Evolutionary conservation across 2,113 vertebrate species (phyloP).

Genomic region (Osmerus mordax): DNA sequence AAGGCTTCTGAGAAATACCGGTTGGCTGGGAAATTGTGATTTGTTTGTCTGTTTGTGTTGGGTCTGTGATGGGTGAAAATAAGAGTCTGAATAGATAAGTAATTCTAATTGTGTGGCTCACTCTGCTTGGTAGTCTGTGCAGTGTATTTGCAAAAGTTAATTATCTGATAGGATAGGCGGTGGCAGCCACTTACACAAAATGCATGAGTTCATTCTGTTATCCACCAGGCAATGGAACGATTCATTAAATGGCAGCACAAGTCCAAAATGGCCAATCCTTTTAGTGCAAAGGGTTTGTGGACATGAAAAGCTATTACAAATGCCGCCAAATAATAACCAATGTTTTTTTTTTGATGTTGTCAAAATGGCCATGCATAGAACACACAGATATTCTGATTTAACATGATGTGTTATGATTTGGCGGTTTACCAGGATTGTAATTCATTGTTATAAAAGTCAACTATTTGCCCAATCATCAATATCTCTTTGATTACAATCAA

Average conservation of each 20-base stretch:
- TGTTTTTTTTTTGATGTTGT: conserved; percentile 40
- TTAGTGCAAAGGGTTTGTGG: conserved; percentile 53
- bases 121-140: conserved; percentile 60
- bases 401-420: conserved; percentile 10
- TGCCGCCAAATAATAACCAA: conserved; percentile 51
- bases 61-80: conserved; percentile 37
- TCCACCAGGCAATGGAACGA: conserved; percentile 69
- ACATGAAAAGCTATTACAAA: conserved; percentile 59
- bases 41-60: conserved; percentile 64
- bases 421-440: conserved; percentile 15
- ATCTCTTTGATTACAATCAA: no score
- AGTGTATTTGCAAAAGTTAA: conserved; percentile 82
- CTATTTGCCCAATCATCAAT: no score
- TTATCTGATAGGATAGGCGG: conserved; percentile 82
- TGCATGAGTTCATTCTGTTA: conserved; percentile 73
- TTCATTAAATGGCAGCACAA: conserved; percentile 71
- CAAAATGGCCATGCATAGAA: conserved; percentile 18
- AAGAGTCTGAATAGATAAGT: conserved; percentile 63
- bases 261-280: conserved; percentile 67
- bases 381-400: conserved; percentile 21
- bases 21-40: conserved; percentile 45
- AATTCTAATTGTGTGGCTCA: conserved; percentile 67
- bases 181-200: conserved; percentile 73
- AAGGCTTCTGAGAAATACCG: conserved; percentile 36
- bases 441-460: conserved; percentile 7